Conservation (phyloP, 37 sponge, comb jelly and placozoan genomes). For the Amphimedon queenslandica region DNA sequence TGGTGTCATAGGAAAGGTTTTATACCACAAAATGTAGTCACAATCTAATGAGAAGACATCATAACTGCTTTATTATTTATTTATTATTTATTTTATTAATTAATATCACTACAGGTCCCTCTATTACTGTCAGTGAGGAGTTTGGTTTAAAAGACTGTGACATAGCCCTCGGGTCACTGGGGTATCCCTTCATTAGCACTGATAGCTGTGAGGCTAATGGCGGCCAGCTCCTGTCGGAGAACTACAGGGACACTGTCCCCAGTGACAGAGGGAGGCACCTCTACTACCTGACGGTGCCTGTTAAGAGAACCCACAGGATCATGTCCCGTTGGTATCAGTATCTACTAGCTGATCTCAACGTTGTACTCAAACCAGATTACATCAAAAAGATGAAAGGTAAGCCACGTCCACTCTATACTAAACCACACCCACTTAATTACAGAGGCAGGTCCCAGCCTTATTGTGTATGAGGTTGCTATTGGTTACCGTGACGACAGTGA, state of each 20-base stretch:
- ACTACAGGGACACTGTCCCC: background rate
- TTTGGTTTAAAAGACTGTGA: background rate
- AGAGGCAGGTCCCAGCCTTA: background rate
- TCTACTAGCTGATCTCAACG: conserved; percentile 36
- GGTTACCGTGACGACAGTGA: conserved; percentile 35
- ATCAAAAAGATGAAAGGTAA: background rate
- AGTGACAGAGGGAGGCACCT: conserved; percentile 11
- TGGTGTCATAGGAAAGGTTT: too few relatives aligned
- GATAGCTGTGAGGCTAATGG: conserved; percentile 30
- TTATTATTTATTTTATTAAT: background rate
- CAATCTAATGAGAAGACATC: too few relatives aligned
- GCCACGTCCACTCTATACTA: background rate
- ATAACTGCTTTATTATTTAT: too few relatives aligned
- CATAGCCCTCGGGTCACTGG: background rate
- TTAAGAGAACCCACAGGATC: conserved; percentile 21
- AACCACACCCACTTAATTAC: too few relatives aligned
- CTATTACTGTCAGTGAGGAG: background rate
- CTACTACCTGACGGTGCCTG: conserved; percentile 44
- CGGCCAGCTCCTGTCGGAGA: background rate
- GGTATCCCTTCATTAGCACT: conserved; percentile 21
- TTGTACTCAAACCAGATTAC: conserved; percentile 30
- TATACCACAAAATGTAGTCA: too few relatives aligned
- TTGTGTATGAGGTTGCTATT: conserved; percentile 44
- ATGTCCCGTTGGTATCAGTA: conserved; percentile 65
- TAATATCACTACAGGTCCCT: background rate